A percentile compares a stretch with the other conserved stretches of the same genome.
phyloP scores from a whole-genome alignment of 23 tunicate genomes.

The Trididemnum clinides region DNA sequence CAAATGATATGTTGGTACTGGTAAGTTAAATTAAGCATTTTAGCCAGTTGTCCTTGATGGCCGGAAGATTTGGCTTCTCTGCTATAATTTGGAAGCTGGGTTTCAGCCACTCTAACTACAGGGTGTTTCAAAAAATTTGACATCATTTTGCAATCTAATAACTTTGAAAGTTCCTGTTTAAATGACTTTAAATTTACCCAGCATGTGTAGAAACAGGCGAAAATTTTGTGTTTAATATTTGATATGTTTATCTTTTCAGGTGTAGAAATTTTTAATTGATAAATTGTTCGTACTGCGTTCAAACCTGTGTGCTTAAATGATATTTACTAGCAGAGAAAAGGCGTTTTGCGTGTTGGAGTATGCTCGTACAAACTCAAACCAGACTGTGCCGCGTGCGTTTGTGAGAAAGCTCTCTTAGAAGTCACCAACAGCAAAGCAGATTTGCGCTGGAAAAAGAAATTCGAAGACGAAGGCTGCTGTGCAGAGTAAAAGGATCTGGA shows the following conservation, averaged over 20 bases:
- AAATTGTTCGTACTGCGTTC: neutral
- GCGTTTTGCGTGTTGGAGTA: neutral
- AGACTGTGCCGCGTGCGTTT: conserved; percentile 11
- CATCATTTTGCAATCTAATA: too few relatives aligned
- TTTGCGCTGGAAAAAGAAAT: neutral
- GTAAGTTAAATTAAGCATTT: too few relatives aligned
- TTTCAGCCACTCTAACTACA: too few relatives aligned
- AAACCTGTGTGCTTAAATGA: neutral
- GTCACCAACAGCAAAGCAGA: neutral
- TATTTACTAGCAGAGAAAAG: neutral
- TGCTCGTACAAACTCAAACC: neutral
- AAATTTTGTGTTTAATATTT: neutral
- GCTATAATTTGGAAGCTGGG: too few relatives aligned
- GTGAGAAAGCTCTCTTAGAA: neutral
- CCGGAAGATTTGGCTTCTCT: too few relatives aligned
- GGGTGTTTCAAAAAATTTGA: too few relatives aligned
- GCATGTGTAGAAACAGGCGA: neutral
- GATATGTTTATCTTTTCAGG: neutral
- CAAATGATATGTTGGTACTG: too few relatives aligned
- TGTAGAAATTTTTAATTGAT: neutral
- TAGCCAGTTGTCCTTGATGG: too few relatives aligned
- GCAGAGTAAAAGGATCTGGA: conserved; percentile 18
- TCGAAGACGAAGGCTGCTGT: conserved; percentile 10
- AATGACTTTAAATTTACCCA: too few relatives aligned
- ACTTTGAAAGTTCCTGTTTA: too few relatives aligned